Conservation (phyloP, 2,888 invertebrate species). For the Ecliptopera silaceata region DNA sequence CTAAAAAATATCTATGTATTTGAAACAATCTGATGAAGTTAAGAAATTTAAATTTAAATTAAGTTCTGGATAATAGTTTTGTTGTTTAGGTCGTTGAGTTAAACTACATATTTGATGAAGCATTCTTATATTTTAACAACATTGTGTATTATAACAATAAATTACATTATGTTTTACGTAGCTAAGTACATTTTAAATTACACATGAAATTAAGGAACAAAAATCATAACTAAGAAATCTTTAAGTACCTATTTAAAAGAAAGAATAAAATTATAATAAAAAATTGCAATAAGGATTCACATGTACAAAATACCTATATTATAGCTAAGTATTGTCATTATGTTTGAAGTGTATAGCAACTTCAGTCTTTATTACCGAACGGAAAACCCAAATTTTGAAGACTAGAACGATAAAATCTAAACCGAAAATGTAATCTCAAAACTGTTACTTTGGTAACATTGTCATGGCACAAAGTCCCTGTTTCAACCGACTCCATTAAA, state of each 20-base stretch:
- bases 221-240: constrained; percentile 40
- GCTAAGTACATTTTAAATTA: constrained; percentile 42
- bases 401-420: constrained; percentile 60
- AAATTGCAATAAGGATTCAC: constrained; percentile 26
- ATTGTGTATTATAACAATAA: constrained; percentile 72
- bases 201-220: constrained; percentile 70
- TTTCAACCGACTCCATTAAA: constrained; percentile 13
- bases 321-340: constrained; percentile 32
- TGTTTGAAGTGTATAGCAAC: constrained; percentile 28
- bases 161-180: constrained; percentile 47
- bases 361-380: constrained; percentile 62
- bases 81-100: neutral
- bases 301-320: constrained; percentile 27
- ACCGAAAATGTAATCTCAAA: constrained; percentile 60
- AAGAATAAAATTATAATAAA: neutral
- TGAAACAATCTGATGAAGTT: too few species aligned
- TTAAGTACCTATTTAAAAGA: constrained; percentile 20
- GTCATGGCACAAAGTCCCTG: constrained; percentile 66
- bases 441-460: constrained; percentile 76
- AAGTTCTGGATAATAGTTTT: neutral
- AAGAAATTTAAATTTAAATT: too few species aligned
- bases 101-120: constrained; percentile 55
- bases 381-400: constrained; percentile 51
- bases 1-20: too few species aligned
- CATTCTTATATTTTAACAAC: constrained; percentile 72